Evolutionary conservation across 2,797 vertebrate genomes (phyloP), one percentile per base, ranked within the genome.

Genomic region (Myripristis murdjan): DNA sequence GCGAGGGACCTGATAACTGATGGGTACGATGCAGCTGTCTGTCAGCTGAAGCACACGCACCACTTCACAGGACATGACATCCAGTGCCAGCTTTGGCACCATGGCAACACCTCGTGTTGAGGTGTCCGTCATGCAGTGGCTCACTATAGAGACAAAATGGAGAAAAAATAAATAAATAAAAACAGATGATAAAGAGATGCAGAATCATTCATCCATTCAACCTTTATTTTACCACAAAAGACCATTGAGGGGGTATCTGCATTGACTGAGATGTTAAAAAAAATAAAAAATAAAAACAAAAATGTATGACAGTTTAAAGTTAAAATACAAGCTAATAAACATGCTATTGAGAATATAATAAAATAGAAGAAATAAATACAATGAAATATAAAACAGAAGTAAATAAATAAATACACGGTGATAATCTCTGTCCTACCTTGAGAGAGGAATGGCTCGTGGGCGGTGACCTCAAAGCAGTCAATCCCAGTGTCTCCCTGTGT

Each of bases 1-100:
- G 81, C 98, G 96, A 52, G 97, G 98, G 73, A 99, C 97, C 0
- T 92, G 78, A 70, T 96, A 96, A 88, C 96, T 98, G 93, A 99
- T 8, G 0, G 98, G 98, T 55, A 98, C 59, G 0, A 99, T 92
- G 89, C 93, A 92, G 1, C 67, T 92, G 79, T 97, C 94, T 0
- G 95, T 96, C 88, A 99, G 94, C 94, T 99, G 98, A 76, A 98
- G 93, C 47, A 97, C 86, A 0, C 96, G 94, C 74, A 97, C 88
- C 75, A 99, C 97, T 87, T 99, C 97, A 0, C 98, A 99, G 68
- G 92, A 92, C 92, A 94, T 85, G 61, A 98, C 90, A 0, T 97
- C 95, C 87, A 99, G 53, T 0, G 93, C 94, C 66, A 92, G 81
- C 79, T 96, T 97, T 9, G 98, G 98, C 18, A 96, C 91, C 0